phyloP scores from a whole-genome alignment of 2,888 invertebrate species.

The Drosophila macrospina region DNA sequence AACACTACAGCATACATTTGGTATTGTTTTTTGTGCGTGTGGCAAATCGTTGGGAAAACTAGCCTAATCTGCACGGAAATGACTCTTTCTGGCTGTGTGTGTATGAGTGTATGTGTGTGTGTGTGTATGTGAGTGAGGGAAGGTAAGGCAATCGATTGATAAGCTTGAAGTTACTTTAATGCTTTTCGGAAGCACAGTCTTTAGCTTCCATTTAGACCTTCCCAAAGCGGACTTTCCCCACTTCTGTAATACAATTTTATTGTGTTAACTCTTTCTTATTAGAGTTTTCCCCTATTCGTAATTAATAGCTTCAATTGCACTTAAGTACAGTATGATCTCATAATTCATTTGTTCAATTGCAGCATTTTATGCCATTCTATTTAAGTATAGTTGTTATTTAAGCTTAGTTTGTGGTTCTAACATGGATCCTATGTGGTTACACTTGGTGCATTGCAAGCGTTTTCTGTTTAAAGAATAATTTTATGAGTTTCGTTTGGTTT shows the following conservation, averaged over 20 bases:
- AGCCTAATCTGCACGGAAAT: background rate
- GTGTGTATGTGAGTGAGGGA: background rate
- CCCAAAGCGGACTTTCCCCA: background rate
- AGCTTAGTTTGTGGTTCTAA: conserved; percentile 9
- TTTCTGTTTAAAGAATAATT: conserved; percentile 1
- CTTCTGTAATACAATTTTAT: background rate
- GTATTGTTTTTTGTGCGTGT: background rate
- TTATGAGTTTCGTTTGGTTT: background rate
- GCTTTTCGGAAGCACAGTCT: background rate
- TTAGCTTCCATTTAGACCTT: background rate
- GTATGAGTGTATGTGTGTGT: background rate
- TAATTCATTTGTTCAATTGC: conserved; percentile 23
- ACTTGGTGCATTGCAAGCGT: conserved; percentile 2
- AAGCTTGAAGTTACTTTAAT: background rate
- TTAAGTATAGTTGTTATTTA: conserved; percentile 6
- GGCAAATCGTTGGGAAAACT: background rate
- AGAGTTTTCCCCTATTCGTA: background rate
- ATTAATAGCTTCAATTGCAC: background rate
- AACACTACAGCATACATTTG: background rate
- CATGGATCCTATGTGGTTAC: background rate
- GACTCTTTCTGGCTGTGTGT: background rate
- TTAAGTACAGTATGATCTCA: background rate
- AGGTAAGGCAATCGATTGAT: background rate
- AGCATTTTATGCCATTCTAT: background rate
- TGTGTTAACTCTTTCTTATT: background rate